Base-by-base conservation (phyloP, 1,140 invertebrate species). In the Hypsibius dujardini region DNA sequence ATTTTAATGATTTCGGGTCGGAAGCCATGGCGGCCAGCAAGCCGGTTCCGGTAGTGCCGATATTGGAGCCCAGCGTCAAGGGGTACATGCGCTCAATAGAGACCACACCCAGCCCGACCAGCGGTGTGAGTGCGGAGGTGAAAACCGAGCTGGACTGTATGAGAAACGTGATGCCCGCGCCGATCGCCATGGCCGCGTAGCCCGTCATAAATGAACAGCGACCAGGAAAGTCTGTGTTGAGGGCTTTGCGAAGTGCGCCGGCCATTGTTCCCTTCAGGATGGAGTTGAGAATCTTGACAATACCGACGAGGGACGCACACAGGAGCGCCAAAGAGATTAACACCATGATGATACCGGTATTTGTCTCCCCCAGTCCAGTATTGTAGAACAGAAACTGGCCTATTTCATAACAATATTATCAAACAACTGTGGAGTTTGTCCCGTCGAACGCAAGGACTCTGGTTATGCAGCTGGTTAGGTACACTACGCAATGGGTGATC, bases 311-410 rank as follows among this genome's bases (percentile, higher is more conserved):
- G 12, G 62, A 67, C 12, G 42, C 12, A 42, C 62, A 67, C 1
- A 86, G 79, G 0, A 83, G 71, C 1, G 82, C 45, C 2, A 86
- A 75, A 0, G 85, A 81, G 42, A 80, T 71, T 0, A 80, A 76
- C 14, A 86, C 71, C 46, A 85, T 73, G 46, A 84, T 75, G 1
- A 79, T 67, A 1, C 84, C 83, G 46, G 83, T 76, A 0, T 72
- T 75, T 2, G 74, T 74, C 74, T 85, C 83, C 12, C 76, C 78
- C 74, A 79, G 75, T 2, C 72, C 74, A 1, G 76, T 71, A 47
- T 73, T 69, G 46, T 74, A 72, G 59, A 80, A 76, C 1, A 80
- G 70, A 69, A 76, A 79, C 1, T 75, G 71, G 73, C 78, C 79
- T 76, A 67, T 12, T 12, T 12, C 50, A 56, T 56, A 56, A 56